A percentile compares a stretch with the other conserved stretches of the same genome.
Evolutionary conservation across 2,113 vertebrate genomes (phyloP).

Genomic region (Xiphias gladius): DNA sequence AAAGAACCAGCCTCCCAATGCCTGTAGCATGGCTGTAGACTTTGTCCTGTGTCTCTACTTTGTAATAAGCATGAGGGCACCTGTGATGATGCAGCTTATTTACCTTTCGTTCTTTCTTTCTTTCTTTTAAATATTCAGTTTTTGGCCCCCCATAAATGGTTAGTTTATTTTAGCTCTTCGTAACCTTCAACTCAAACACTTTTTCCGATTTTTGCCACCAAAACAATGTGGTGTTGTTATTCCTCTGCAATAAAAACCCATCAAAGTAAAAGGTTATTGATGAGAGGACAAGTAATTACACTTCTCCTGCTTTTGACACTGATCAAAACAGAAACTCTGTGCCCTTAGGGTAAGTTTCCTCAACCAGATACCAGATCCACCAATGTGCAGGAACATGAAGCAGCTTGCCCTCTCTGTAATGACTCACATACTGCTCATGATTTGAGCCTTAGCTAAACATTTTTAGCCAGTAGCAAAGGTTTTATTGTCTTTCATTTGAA

Average conservation of each 20-base stretch:
- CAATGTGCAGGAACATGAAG: slow-evolving; percentile 71
- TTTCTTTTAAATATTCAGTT: too few species aligned
- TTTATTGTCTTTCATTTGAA: slow-evolving; percentile 49
- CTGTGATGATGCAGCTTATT: too few species aligned
- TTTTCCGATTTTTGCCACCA: background rate
- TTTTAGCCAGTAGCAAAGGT: slow-evolving; percentile 37
- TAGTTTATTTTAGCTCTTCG: background rate
- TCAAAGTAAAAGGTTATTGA: slow-evolving; percentile 46
- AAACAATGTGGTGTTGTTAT: slow-evolving; percentile 15
- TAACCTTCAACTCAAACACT: background rate
- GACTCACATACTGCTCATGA: slow-evolving; percentile 59
- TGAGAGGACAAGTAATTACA: slow-evolving; percentile 48
- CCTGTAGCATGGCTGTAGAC: too few species aligned
- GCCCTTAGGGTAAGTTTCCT: slow-evolving; percentile 57
- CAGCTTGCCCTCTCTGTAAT: slow-evolving; percentile 50
- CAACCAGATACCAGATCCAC: slow-evolving; percentile 48
- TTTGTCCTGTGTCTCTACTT: too few species aligned
- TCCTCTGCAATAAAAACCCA: slow-evolving; percentile 16
- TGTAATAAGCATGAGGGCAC: too few species aligned
- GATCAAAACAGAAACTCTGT: slow-evolving; percentile 40
- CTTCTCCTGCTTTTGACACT: slow-evolving; percentile 35
- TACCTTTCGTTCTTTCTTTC: too few species aligned
- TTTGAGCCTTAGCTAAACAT: slow-evolving; percentile 20
- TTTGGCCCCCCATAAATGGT: too few species aligned
- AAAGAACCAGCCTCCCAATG: too few species aligned